phyloP scores from a whole-genome alignment of 1,140 invertebrate species.

The Drosophila gunungcola region DNA sequence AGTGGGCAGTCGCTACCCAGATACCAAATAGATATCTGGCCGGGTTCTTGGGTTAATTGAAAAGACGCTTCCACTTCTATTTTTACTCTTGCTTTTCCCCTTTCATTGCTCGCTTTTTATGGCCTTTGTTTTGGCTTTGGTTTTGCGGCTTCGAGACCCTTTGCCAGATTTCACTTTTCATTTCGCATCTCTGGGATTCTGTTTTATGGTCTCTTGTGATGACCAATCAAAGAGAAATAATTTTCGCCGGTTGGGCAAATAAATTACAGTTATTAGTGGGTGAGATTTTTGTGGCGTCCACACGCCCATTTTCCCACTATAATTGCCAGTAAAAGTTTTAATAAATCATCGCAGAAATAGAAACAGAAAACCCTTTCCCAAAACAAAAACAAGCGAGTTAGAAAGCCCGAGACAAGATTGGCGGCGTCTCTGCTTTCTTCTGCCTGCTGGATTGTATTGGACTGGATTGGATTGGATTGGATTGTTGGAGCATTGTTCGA shows the following conservation, averaged over 20 bases:
- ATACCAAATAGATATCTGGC: conserved; percentile 35
- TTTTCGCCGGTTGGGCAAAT: conserved; percentile 44
- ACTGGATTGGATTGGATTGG: conserved; percentile 33
- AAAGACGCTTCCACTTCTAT: conserved; percentile 21
- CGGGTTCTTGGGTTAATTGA: conserved; percentile 44
- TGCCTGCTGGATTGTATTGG: conserved; percentile 29
- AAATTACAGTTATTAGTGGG: conserved; percentile 70
- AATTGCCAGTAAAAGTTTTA: conserved; percentile 77
- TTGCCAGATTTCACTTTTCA: conserved; percentile 51
- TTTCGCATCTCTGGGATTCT: conserved; percentile 44
- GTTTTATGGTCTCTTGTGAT: conserved; percentile 21
- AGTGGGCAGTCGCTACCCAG: conserved; percentile 45
- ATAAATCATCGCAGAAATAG: conserved; percentile 66
- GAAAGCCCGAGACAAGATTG: conserved; percentile 60
- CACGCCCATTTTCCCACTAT: conserved; percentile 26
- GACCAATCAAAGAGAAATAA: conserved; percentile 47
- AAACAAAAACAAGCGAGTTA: conserved; percentile 55
- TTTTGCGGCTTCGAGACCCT: conserved; percentile 21
- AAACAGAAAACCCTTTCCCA: conserved; percentile 68
- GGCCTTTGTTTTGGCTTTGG: conserved; percentile 36
- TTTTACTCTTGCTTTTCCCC: conserved; percentile 40
- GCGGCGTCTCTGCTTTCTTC: conserved; percentile 46
- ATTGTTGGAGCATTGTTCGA: conserved; percentile 69
- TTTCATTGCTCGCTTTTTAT: conserved; percentile 27
- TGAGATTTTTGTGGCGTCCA: conserved; percentile 30